Evolutionary conservation across 2,797 vertebrate genomes (phyloP), one percentile per base, ranked within the genome.

Genomic region (Sebastes flavidus): DNA sequence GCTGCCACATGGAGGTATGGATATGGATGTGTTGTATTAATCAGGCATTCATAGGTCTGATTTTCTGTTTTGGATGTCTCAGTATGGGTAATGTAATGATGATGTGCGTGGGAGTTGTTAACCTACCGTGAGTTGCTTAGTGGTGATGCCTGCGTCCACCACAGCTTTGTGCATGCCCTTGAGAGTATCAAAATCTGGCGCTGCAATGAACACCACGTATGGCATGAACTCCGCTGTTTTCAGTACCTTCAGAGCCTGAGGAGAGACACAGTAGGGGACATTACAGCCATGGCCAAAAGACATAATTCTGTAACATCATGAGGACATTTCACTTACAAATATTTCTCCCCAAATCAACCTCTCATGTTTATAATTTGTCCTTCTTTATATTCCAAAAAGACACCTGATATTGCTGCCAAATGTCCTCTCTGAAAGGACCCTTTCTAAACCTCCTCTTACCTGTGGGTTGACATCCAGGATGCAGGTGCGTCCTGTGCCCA

Each of bases 381-480:
- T 38, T 38, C 36, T 38, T 38, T 38, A 38, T 38, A 38, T 38
- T 38, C 12, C 36, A 38, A 38, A 36, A 49, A 34, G 27, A 71
- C 24, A 24, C 13, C 4, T 3, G 9, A n/a, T 10, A 25, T 14
- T 30, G 3, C 24, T 30, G 1, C 36, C 12, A 24, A 56, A 6
- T 8, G 25, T 20, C 18, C 8, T 25, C 54, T 59, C 25, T 55
- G 18, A 62, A 25, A 55, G n/a, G 13, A 59, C 27, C 22, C 32
- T 55, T 32, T 25, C 36, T 16, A 0, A 62, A n/a, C 20, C 20
- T 46, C 38, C 22, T 75, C 30, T 25, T n/a, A 98, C 98, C 96
- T 99, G 98, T 27, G 98, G 98, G 94, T 99, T 99, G 80, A 99
- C 98, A 0, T 99, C 98, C 90, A 99, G 95, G 91, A 99, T 99